Evolutionary conservation across 2,888 invertebrate genomes (phyloP).

Genomic region (Drosophila flavopinicola): DNA sequence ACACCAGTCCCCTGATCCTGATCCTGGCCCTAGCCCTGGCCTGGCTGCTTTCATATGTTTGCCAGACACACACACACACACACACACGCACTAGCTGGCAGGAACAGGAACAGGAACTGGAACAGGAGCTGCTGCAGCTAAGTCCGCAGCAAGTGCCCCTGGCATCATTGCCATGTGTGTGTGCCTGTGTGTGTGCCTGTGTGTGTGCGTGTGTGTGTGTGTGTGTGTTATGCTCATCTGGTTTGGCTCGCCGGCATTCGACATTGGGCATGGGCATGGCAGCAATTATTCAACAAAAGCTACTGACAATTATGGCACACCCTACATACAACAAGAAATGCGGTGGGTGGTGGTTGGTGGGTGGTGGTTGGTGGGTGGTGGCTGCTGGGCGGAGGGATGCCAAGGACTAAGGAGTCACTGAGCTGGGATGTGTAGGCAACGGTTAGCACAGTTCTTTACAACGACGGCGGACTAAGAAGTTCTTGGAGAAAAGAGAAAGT

Average conservation of each 20-base stretch:
- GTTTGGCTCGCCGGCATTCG: constrained; percentile 64
- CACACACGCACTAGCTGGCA: constrained; percentile 11
- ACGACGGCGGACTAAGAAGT: constrained; percentile 31
- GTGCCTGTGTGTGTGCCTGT: too few species aligned
- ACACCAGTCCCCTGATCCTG: constrained; percentile 21
- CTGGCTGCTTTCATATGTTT: constrained; percentile 44
- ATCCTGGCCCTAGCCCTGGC: too few species aligned
- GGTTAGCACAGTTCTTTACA: constrained; percentile 2
- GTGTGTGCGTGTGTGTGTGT: too few species aligned
- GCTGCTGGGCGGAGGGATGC: neutral
- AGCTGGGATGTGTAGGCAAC: constrained; percentile 16
- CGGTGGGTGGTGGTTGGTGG: neutral
- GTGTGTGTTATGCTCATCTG: constrained; percentile 56
- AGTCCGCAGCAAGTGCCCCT: constrained; percentile 48
- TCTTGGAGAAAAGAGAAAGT: neutral
- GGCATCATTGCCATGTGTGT: constrained; percentile 51
- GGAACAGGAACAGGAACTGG: neutral
- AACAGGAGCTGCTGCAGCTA: constrained; percentile 12
- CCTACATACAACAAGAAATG: constrained; percentile 53
- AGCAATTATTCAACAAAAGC: constrained; percentile 80
- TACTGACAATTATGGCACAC: constrained; percentile 78
- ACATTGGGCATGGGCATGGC: constrained; percentile 66
- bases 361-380: neutral
- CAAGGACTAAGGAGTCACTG: constrained; percentile 2
- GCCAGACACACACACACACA: too few species aligned